phyloP scores from a whole-genome alignment of 2,797 vertebrate genomes.

The Myotis daubentonii region DNA sequence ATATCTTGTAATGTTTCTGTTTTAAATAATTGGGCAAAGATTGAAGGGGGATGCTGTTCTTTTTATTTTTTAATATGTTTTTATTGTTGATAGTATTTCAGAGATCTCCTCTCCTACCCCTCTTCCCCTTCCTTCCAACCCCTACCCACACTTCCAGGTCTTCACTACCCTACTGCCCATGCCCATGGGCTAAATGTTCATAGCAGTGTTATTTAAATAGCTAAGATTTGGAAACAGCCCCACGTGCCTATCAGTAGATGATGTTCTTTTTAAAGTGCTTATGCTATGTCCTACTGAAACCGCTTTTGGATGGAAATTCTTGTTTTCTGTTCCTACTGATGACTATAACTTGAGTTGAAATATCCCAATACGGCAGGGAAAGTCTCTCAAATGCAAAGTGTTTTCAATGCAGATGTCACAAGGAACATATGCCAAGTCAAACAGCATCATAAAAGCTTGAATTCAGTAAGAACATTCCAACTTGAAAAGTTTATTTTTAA shows the following conservation, averaged over 20 bases:
- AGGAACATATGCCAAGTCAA: conserved; percentile 78
- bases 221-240: no score
- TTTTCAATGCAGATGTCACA: conserved; percentile 79
- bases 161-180: no score
- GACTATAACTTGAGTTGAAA: conserved; percentile 74
- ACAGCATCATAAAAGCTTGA: conserved; percentile 69
- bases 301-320: conserved; percentile 65
- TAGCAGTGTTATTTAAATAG: no score
- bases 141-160: no score
- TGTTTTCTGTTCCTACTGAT: conserved; percentile 67
- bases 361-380: conserved; percentile 73
- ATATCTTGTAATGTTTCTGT: background rate
- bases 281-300: conserved; percentile 65
- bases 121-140: no score
- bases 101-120: no score
- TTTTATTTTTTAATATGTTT: no score
- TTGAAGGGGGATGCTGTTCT: conserved; percentile 62
- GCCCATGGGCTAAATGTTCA: no score
- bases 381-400: conserved; percentile 78
- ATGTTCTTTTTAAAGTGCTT: conserved; percentile 70
- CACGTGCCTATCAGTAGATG: no score
- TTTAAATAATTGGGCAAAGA: conserved; percentile 46
- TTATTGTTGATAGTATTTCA: no score
- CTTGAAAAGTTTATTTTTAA: conserved; percentile 78
- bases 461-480: conserved; percentile 78